Base-by-base conservation (phyloP, 23 tunicate species). In the Pegea sp. region DNA sequence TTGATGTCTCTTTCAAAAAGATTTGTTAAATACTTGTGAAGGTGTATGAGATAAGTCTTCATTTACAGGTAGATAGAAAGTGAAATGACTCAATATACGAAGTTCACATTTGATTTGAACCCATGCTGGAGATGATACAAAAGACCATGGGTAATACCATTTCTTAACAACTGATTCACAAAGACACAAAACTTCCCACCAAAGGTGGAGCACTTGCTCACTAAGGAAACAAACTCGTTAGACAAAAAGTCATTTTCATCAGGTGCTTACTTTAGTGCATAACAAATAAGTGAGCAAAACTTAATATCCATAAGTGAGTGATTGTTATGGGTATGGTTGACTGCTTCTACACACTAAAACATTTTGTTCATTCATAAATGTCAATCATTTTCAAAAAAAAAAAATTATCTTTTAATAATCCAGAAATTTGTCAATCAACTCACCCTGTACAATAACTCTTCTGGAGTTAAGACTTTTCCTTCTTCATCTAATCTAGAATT, bases 111-210 rank as follows among this genome's bases (percentile, higher is more conserved):
- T 80, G 5, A 80, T 57, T 58, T 80, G 93, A 1, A 80, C 93
- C 93, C 93, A 80, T 27, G 80, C 93, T 4, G 93, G 93, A 8
- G 93, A 80, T 23, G 71, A 31, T 21, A 80, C 55, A 44, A 54
- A 80, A 0, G 93, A 80, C 93, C 93, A 80, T 0, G 93, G 93
- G 33, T 80, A 79, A 66, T 80, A 80, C 93, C 93, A 80, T 46
- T 80, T 80, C 48, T 67, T 34, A 1, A 80, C 93, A 20, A 80
- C 69, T 0, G 72, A 65, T 4, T 63, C 48, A 33, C 73, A 80
- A 5, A 79, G 66, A 28, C 93, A 80, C 22, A 80, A 44, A 44
- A 65, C 60, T 66, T 80, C 93, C 20, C 71, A 62, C 93, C 93
- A 80, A 31, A 80, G 22, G 34, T 80, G 93, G 22, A 80, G 68